Conservation (phyloP, 1,140 invertebrate genomes). For the Caligus rogercresseyi region DNA sequence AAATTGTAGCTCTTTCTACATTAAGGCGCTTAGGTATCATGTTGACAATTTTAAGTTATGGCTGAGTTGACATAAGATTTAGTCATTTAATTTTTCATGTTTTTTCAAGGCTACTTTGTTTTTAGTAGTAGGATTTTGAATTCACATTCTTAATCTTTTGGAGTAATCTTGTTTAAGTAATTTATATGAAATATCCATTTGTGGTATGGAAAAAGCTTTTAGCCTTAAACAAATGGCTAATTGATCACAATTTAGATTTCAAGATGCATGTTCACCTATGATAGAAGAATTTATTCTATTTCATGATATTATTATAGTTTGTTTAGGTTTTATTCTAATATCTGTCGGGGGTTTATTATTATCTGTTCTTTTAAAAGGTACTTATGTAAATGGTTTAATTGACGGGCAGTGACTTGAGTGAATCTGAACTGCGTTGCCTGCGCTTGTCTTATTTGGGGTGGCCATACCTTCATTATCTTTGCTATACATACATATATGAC, state of each 20-base stretch:
- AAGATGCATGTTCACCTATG: neutral
- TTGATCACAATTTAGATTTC: neutral
- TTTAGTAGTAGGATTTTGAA: constrained; percentile 6
- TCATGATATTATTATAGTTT: neutral
- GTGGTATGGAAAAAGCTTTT: neutral
- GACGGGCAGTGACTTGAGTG: neutral
- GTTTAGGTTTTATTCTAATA: neutral
- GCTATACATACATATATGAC: too few species aligned
- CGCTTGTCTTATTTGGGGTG: too few species aligned
- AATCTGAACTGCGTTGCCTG: too few species aligned
- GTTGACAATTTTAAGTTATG: constrained; percentile 9
- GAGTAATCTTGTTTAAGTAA: neutral
- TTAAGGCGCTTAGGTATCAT: constrained; percentile 21
- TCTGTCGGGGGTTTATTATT: neutral
- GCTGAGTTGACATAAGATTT: constrained; percentile 16
- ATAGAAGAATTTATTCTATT: neutral
- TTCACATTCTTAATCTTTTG: constrained; percentile 4
- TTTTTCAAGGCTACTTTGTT: constrained; percentile 14
- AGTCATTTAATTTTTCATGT: too few species aligned
- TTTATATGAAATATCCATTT: neutral
- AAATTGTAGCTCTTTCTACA: constrained; percentile 22
- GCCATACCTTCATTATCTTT: too few species aligned
- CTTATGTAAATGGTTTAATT: neutral
- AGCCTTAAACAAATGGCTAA: neutral
- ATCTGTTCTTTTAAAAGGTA: neutral